Conservation (phyloP, 2,888 invertebrate species). For the Andrena bicolor region DNA sequence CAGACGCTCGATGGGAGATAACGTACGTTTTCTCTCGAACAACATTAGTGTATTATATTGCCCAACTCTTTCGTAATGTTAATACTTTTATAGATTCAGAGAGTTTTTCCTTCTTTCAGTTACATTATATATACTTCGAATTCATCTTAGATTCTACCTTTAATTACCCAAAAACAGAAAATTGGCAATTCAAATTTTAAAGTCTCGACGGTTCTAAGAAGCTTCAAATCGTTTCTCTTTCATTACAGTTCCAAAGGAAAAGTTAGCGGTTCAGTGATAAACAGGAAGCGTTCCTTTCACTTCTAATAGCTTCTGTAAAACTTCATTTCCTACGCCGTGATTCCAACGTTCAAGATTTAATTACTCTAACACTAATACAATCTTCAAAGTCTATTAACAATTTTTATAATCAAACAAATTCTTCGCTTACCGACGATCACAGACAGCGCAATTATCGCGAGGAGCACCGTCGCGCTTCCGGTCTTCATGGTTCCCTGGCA, state of each 20-base stretch:
- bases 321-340: not conserved
- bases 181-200: too few species aligned
- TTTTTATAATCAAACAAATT: not conserved
- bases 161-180: too few species aligned
- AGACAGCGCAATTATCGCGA: constrained; percentile 68
- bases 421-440: constrained; percentile 74
- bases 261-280: not conserved
- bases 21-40: not conserved
- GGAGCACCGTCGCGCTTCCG: constrained; percentile 56
- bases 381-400: too few species aligned
- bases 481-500: constrained; percentile 50
- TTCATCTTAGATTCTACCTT: too few species aligned
- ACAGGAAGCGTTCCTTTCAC: constrained; percentile 27
- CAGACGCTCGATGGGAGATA: constrained; percentile 9
- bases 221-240: constrained; percentile 10
- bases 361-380: too few species aligned
- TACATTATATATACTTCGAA: too few species aligned
- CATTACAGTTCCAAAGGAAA: not conserved
- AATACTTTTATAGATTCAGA: not conserved
- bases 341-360: too few species aligned
- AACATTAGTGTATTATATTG: not conserved
- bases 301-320: not conserved
- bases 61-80: not conserved
- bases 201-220: too few species aligned
- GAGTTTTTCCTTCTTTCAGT: not conserved